Base-by-base conservation (phyloP, 2,888 invertebrate genomes). In the Agrotis segetum region DNA sequence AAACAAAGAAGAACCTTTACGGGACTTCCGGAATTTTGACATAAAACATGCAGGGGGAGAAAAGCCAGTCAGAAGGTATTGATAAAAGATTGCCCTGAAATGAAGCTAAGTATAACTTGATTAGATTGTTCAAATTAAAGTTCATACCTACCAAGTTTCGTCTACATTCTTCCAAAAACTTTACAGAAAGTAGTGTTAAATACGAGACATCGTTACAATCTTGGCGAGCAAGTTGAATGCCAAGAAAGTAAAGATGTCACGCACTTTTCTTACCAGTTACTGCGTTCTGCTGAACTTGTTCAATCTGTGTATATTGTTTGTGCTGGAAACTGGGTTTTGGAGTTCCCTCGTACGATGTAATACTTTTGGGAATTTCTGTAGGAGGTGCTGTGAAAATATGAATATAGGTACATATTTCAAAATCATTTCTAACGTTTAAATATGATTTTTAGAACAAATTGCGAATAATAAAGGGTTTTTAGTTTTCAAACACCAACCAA, bases 221-320 rank as follows among this genome's bases (percentile, higher is more conserved):
- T 40, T 40, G 2, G 40, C 40, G 40, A 40, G 40, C 6, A 34
- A 47, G 14, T 34, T n/a, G 21, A 0, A 46, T 7, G 11, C 29
- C 5, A 44, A 72, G 16, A 47, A 49, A 6, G 3, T 50, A n/a
- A 67, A 46, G 56, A n/a, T 46, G 1, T 29, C 29, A 47, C 7
- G 14, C 9, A 17, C n/a, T 29, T 49, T n/a, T 74, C 80, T 82
- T 52, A 83, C 83, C 74, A 60, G 63, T 73, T 0, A 71, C 56
- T 56, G 68, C 49, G n/a, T 64, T 73, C 49, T 56, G 74, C 47
- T 56, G 72, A 53, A 49, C 50, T 40, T 63, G 61, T 53, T 70
- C 77, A 29, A 61, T 65, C 52, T 58, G 63, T 1, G 62, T 19
- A 65, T 70, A 34, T 47, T 81, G 72, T 49, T 84, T 76, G 16